A percentile compares a stretch with the other conserved stretches of the same genome.
phyloP scores from a whole-genome alignment of 2,888 invertebrate species.

The Ophion costatus region DNA sequence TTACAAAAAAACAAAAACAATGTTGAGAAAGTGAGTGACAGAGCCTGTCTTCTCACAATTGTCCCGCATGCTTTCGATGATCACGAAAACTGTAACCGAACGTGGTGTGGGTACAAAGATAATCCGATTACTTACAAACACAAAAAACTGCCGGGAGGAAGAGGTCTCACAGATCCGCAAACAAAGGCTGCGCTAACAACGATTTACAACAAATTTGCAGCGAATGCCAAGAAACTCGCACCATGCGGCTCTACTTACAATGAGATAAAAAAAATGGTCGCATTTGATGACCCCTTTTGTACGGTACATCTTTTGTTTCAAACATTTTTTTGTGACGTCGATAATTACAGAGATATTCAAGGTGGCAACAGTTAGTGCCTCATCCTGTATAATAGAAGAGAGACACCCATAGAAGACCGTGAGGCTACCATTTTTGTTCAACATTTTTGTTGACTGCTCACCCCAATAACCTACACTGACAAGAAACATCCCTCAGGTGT shows the following conservation, averaged over 20 bases:
- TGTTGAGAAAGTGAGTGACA: slow-evolving; percentile 40
- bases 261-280: too few relatives aligned
- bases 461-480: too few relatives aligned
- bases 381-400: too few relatives aligned
- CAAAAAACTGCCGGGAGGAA: slow-evolving; percentile 36
- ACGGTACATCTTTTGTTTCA: too few relatives aligned
- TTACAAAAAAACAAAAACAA: slow-evolving; percentile 60
- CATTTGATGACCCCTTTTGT: too few relatives aligned
- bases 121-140: slow-evolving; percentile 59
- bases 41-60: slow-evolving; percentile 61
- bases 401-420: too few relatives aligned
- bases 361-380: too few relatives aligned
- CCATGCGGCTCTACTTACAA: slow-evolving; percentile 61
- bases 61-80: slow-evolving; percentile 68
- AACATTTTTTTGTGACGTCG: too few relatives aligned
- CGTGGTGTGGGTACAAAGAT: slow-evolving; percentile 64
- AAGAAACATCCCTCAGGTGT: too few relatives aligned
- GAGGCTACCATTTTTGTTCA: too few relatives aligned
- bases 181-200: slow-evolving; percentile 14
- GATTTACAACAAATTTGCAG: slow-evolving; percentile 40
- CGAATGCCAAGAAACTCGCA: slow-evolving; percentile 51
- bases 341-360: too few relatives aligned
- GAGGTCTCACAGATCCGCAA: slow-evolving; percentile 21
- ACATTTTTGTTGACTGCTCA: too few relatives aligned
- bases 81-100: slow-evolving; percentile 62